Evolutionary conservation across 23 tunicate genomes (phyloP).

Genomic region (Ciona savignyi): DNA sequence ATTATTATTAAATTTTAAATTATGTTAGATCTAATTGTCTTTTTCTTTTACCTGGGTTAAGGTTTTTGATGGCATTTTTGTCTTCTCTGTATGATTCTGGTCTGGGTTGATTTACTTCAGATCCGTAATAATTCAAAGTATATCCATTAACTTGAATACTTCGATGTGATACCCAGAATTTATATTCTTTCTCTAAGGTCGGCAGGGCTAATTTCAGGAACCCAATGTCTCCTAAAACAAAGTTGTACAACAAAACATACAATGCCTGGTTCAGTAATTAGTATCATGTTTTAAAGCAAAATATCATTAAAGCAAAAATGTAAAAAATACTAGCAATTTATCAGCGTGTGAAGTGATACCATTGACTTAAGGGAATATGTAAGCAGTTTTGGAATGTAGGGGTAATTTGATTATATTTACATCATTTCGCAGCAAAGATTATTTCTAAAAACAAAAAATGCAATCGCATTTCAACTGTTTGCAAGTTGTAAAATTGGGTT

Average conservation of each 20-base stretch:
- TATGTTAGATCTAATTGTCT: too few species aligned
- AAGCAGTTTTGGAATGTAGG: neutral
- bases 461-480: too few species aligned
- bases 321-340: too few species aligned
- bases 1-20: too few species aligned
- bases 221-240: constrained; percentile 39
- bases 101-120: constrained; percentile 56
- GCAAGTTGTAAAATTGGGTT: too few species aligned
- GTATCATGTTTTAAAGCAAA: too few species aligned
- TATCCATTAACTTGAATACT: constrained; percentile 16
- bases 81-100: constrained; percentile 89
- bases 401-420: neutral
- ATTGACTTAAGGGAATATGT: too few species aligned
- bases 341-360: too few species aligned
- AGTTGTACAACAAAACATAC: neutral
- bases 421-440: neutral
- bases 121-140: constrained; percentile 33
- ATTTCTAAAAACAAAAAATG: too few species aligned
- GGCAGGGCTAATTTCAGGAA: constrained; percentile 28
- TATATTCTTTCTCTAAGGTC: constrained; percentile 35
- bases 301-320: too few species aligned
- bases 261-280: too few species aligned
- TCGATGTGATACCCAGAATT: constrained; percentile 51
- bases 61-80: constrained; percentile 16
- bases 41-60: constrained; percentile 21